Base-by-base conservation (phyloP, 2,113 vertebrate genomes). In the Acanthochromis polyacanthus region DNA sequence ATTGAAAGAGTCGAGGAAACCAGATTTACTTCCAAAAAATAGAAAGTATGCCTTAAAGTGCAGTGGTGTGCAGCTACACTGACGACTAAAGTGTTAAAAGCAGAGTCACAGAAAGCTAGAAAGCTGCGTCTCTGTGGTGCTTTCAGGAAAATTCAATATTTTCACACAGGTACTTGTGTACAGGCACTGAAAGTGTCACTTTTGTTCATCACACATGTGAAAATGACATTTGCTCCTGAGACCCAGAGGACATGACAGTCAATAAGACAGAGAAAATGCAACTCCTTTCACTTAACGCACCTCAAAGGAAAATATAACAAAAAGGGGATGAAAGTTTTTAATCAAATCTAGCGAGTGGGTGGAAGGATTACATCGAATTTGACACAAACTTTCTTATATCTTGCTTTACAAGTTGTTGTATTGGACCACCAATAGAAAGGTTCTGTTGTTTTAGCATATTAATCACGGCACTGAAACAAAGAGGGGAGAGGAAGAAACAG, bases 121-220 rank as follows among this genome's bases (percentile, higher is more conserved):
- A 36, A 36, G 32, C 32, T 81, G 19, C n/a, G 19, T 46, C 43
- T 55, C 50, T 30, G 63, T 50, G 17, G n/a, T 40, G 40, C 67
- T 86, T 82, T 80, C 60, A 51, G 53, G 61, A 63, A 59, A 89
- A 84, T 67, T 55, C 45, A 50, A 64, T 86, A 83, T 78, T 70
- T 82, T 87, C 55, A 67, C 66, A 75, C 19, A 62, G 23, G 23
- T 48, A 22, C 52, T 28, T 79, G 23, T 66, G 53, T 67, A 40
- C 55, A 66, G 20, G 22, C 70, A 50, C 71, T 80, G 53, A 76
- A 82, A 36, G 71, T 78, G 64, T 72, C 84, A 59, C 40, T 70
- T 67, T 73, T 69, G 53, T 40, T 81, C 46, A 76, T 59, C 28
- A 57, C 55, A 53, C 53, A 51, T 63, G 19, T 48, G 73, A 79